A percentile compares a stretch with the other conserved stretches of the same genome.
Conservation (phyloP, 2,888 invertebrate genomes). For the Halictus quadricinctus region DNA sequence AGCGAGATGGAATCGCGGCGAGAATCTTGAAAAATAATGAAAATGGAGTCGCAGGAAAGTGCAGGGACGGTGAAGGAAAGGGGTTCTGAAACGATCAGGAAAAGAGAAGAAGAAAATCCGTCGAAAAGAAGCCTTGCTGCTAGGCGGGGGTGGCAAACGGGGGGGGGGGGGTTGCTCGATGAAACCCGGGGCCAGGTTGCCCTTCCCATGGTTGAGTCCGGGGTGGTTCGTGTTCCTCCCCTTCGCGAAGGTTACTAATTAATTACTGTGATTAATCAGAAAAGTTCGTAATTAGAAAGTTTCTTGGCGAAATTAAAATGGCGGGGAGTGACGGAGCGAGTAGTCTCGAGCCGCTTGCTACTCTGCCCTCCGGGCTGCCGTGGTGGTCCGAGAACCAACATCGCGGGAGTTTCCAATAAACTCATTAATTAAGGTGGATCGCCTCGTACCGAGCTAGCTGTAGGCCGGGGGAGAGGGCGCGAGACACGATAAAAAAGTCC, state of each 20-base stretch:
- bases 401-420: slow-evolving; percentile 79
- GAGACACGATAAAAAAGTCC: slow-evolving; percentile 50
- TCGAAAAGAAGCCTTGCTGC: slow-evolving; percentile 21
- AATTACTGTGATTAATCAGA: slow-evolving; percentile 86
- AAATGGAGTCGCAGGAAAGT: slow-evolving; percentile 15
- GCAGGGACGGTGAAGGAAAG: neutral
- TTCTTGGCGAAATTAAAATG: slow-evolving; percentile 83
- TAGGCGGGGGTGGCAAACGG: neutral
- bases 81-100: slow-evolving; percentile 20
- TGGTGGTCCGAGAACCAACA: slow-evolving; percentile 71
- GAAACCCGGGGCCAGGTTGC: slow-evolving; percentile 45
- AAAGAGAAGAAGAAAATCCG: slow-evolving; percentile 19
- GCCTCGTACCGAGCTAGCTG: slow-evolving; percentile 60
- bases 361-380: slow-evolving; percentile 61
- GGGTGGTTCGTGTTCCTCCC: slow-evolving; percentile 63
- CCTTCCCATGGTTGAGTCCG: slow-evolving; percentile 19
- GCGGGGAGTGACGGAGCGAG: slow-evolving; percentile 76
- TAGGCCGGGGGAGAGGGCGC: slow-evolving; percentile 30
- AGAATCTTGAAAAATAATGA: slow-evolving; percentile 36
- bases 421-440: slow-evolving; percentile 81
- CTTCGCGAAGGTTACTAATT: slow-evolving; percentile 82
- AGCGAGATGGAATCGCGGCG: neutral
- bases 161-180: slow-evolving; percentile 31
- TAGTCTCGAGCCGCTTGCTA: slow-evolving; percentile 48
- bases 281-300: slow-evolving; percentile 86